Conservation (phyloP, 2,888 invertebrate genomes). For the Tuberolachnus salignus region DNA sequence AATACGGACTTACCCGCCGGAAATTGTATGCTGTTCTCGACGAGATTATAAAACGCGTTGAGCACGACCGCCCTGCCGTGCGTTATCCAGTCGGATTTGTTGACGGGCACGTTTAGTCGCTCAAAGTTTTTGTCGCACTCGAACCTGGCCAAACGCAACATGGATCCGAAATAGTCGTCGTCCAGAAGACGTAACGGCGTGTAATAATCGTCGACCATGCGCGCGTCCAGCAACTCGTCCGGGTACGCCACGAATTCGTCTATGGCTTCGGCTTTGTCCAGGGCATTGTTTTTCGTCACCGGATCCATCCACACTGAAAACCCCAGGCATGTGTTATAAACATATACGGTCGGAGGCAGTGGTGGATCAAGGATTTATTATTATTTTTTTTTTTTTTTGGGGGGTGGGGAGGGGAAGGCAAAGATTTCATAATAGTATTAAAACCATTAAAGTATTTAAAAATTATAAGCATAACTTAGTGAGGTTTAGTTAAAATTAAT, state of each 20-base stretch:
- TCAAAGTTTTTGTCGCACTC: slow-evolving; percentile 7
- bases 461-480: too few species aligned
- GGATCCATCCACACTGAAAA: slow-evolving; percentile 45
- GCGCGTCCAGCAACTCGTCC: slow-evolving; percentile 6
- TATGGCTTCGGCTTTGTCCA: slow-evolving; percentile 23
- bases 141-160: background rate
- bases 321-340: too few species aligned
- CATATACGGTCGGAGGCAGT: too few species aligned
- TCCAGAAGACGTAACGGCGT: background rate
- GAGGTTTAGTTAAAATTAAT: too few species aligned
- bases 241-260: slow-evolving; percentile 32
- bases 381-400: too few species aligned
- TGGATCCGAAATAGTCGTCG: slow-evolving; percentile 1
- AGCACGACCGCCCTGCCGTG: slow-evolving; percentile 24
- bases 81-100: slow-evolving; percentile 40
- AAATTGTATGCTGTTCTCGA: slow-evolving; percentile 42
- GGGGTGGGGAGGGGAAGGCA: too few species aligned
- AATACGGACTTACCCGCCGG: slow-evolving; percentile 24
- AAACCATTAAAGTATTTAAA: too few species aligned
- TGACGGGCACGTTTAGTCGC: slow-evolving; percentile 34
- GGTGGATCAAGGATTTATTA: too few species aligned
- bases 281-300: slow-evolving; percentile 38
- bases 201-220: slow-evolving; percentile 28
- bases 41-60: slow-evolving; percentile 42
- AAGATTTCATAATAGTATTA: too few species aligned